A percentile compares a stretch with the other conserved stretches of the same genome.
These are phyloP conservation scores for Heterohyrax brucei DNA, from an alignment of 2,797 vertebrate genomes.

Conservation along the genomic window DNA sequence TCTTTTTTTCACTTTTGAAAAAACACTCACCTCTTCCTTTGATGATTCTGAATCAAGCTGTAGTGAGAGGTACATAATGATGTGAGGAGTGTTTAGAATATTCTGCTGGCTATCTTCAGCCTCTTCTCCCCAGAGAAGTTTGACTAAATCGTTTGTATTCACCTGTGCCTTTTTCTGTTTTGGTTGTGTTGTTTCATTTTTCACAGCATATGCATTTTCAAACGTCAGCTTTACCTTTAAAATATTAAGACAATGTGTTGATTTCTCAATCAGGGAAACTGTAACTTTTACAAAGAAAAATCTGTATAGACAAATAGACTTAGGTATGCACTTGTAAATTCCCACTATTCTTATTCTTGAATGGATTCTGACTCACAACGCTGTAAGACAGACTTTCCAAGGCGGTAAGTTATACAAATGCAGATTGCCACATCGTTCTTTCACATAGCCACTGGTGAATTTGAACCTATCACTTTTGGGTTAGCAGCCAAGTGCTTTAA, in stretches of 20 bases:
- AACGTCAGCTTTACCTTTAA: conserved; percentile 96
- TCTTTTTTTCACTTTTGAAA: neutral
- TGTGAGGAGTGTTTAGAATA: conserved; percentile 92
- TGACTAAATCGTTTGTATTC: conserved; percentile 93
- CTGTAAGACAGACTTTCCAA: neutral
- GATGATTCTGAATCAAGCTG: conserved; percentile 94
- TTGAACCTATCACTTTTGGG: too few relatives aligned
- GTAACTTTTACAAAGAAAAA: conserved; percentile 42
- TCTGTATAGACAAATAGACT: neutral
- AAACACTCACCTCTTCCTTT: conserved; percentile 95
- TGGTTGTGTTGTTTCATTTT: conserved; percentile 82
- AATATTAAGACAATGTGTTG: conserved; percentile 65
- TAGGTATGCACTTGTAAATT: neutral
- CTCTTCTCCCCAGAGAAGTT: conserved; percentile 95
- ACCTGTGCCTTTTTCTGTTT: conserved; percentile 87
- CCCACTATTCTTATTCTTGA: neutral
- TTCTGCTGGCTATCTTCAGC: conserved; percentile 91
- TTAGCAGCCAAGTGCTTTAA: too few relatives aligned
- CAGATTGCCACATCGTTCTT: neutral
- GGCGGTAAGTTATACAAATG: too few relatives aligned
- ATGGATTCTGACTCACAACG: neutral
- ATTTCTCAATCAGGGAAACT: conserved; percentile 54
- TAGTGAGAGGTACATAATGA: conserved; percentile 96
- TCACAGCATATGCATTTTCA: conserved; percentile 92
- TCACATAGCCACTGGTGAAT: too few relatives aligned